Base-by-base conservation (phyloP, 2,797 vertebrate species). In the Distichodus sexfasciatus region DNA sequence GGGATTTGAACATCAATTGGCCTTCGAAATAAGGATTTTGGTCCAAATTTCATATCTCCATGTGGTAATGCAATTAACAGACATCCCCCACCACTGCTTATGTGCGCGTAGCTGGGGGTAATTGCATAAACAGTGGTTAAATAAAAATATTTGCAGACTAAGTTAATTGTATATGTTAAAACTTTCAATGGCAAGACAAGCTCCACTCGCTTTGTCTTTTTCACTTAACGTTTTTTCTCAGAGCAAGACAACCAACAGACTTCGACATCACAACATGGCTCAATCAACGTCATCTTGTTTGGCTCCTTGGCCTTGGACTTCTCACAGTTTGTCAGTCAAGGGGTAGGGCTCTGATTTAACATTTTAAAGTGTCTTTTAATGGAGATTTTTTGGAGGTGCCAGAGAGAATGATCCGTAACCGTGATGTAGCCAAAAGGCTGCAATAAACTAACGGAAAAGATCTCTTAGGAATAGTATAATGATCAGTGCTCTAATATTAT, bases 301-400 rank as follows among this genome's bases (percentile, higher is more conserved):
- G 90, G 86, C 63, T 31, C 51, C 0, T 44, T 91, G 76, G 90
- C 90, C 6, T 83, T 81, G 64, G 84, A 87, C 61, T 90, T 91
- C 77, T 86, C 57, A 23, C 51, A 75, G 43, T 36, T 71, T 21
- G 86, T 87, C 83, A 83, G 54, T 76, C 69, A 78, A 75, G 84
- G 82, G 87, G 90, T 92, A 82, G 0, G 82, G 63, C 28, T 74
- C 29, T 44, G 3, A 14, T 21, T 69, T 48, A 54, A 63, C 26
- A 17, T 19, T 29, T 61, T 63, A 40, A 36, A 40, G 41, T 61
- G 47, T 62, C 54, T 10, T 57, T 72, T 66, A n/a, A 31, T 9
- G 54, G 72, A n/a, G n/a, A 50, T 63, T 31, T 60, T 51, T 21
- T 14, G 17, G 48, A 19, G 53, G 33, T 69, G 19, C 50, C 29